phyloP scores from a whole-genome alignment of 2,888 invertebrate species.

The Oasisia sp. region DNA sequence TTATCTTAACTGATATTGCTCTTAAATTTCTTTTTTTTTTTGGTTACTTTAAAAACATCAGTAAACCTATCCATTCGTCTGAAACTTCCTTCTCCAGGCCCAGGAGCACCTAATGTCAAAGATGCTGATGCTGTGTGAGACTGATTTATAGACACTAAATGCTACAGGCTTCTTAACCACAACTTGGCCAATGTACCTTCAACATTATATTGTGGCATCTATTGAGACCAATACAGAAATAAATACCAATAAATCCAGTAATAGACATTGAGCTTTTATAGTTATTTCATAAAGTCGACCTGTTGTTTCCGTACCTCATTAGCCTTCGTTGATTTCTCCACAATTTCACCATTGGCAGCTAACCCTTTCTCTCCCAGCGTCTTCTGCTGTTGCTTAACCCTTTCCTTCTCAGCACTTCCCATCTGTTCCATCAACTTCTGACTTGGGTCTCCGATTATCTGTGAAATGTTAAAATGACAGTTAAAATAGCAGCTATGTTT shows the following conservation, averaged over 20 bases:
- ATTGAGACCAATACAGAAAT: not conserved
- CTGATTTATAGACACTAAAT: too few relatives aligned
- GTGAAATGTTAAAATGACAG: slow-evolving; percentile 32
- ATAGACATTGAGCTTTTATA: not conserved
- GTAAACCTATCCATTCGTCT: too few relatives aligned
- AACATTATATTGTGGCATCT: not conserved
- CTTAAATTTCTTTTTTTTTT: too few relatives aligned
- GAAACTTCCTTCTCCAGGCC: too few relatives aligned
- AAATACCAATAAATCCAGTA: not conserved
- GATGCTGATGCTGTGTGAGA: too few relatives aligned
- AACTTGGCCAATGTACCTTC: not conserved
- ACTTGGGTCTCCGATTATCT: slow-evolving; percentile 73
- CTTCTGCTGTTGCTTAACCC: slow-evolving; percentile 76
- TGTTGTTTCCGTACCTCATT: slow-evolving; percentile 74
- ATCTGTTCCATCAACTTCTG: slow-evolving; percentile 74
- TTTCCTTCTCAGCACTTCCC: slow-evolving; percentile 77
- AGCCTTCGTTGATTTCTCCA: slow-evolving; percentile 77
- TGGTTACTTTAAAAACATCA: too few relatives aligned
- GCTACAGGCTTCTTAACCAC: too few relatives aligned
- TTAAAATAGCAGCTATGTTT: not conserved
- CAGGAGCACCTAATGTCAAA: too few relatives aligned
- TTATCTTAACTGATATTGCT: too few relatives aligned
- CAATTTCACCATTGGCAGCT: slow-evolving; percentile 71
- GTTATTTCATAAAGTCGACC: not conserved
- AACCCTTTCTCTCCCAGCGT: slow-evolving; percentile 78